These are phyloP conservation scores for Drosophila aldrichi DNA, from an alignment of 2,888 invertebrate genomes.

Conservation along the genomic window DNA sequence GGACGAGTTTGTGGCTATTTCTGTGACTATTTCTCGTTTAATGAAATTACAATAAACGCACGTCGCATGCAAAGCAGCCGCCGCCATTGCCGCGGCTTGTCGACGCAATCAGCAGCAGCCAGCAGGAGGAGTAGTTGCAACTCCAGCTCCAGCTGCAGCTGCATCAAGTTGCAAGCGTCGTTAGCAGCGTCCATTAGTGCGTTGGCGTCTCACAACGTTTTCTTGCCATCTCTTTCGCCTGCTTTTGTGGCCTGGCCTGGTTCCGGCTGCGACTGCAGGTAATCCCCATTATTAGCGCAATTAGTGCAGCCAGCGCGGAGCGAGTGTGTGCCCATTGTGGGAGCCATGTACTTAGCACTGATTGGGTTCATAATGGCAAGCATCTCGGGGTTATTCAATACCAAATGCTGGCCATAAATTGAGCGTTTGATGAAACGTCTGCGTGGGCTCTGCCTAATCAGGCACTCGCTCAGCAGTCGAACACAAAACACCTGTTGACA, in stretches of 20 bases:
- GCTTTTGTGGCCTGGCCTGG: conserved; percentile 17
- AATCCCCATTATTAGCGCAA: conserved; percentile 80
- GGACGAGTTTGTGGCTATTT: conserved; percentile 49
- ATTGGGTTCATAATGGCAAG: conserved; percentile 58
- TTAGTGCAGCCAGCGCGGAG: conserved; percentile 58
- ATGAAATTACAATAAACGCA: conserved; percentile 81
- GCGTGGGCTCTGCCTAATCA: conserved; percentile 67
- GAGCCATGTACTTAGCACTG: conserved; percentile 72
- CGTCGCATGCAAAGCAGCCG: conserved; percentile 50
- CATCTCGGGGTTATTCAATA: conserved; percentile 44
- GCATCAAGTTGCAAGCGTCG: conserved; percentile 45
- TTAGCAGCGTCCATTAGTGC: conserved; percentile 74
- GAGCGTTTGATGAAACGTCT: conserved; percentile 45
- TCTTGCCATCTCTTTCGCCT: conserved; percentile 14
- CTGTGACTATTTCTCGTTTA: conserved; percentile 74
- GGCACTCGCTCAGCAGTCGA: conserved; percentile 14
- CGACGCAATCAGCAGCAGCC: conserved; percentile 45
- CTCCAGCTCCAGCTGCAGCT: neutral
- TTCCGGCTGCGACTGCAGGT: conserved; percentile 46
- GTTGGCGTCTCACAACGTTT: conserved; percentile 61
- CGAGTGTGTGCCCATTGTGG: conserved; percentile 63
- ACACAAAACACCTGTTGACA: conserved; percentile 35
- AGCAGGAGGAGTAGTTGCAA: neutral
- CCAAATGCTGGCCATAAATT: conserved; percentile 39
- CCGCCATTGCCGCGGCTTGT: conserved; percentile 31